These are phyloP conservation scores for Eledone cirrhosa DNA, from an alignment of 2,888 invertebrate species.

Conservation along the genomic window DNA sequence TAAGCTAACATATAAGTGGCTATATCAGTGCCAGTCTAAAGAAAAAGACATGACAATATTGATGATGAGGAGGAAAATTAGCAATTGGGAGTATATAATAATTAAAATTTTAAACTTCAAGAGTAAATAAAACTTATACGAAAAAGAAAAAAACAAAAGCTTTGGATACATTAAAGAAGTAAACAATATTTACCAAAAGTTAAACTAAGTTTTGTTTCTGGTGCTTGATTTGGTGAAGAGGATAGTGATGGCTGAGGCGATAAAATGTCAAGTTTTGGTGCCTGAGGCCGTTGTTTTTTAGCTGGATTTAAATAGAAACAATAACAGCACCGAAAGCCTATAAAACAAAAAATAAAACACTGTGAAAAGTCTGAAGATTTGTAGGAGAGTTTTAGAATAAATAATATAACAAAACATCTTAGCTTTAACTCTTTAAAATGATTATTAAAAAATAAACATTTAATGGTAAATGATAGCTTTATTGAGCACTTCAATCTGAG, in stretches of 20 bases:
- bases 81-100: too few relatives aligned
- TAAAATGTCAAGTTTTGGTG: conserved; percentile 71
- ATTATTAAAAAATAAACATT: too few relatives aligned
- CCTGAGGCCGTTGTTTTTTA: conserved; percentile 83
- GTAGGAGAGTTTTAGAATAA: too few relatives aligned
- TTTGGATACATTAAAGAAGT: not conserved
- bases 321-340: conserved; percentile 89
- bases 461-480: too few relatives aligned
- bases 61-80: too few relatives aligned
- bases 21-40: too few relatives aligned
- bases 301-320: conserved; percentile 88
- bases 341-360: conserved; percentile 35
- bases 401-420: too few relatives aligned
- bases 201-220: not conserved
- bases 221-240: not conserved
- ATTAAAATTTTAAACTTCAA: not conserved
- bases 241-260: conserved; percentile 32
- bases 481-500: too few relatives aligned
- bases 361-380: too few relatives aligned
- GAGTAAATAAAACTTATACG: not conserved
- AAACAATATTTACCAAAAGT: not conserved
- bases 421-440: too few relatives aligned
- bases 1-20: too few relatives aligned
- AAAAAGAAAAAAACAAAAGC: not conserved
- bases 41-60: too few relatives aligned